A percentile compares a stretch with the other conserved stretches of the same genome.
Evolutionary conservation across 2,113 vertebrate species (phyloP).

Genomic region (Arothron firmamentum): DNA sequence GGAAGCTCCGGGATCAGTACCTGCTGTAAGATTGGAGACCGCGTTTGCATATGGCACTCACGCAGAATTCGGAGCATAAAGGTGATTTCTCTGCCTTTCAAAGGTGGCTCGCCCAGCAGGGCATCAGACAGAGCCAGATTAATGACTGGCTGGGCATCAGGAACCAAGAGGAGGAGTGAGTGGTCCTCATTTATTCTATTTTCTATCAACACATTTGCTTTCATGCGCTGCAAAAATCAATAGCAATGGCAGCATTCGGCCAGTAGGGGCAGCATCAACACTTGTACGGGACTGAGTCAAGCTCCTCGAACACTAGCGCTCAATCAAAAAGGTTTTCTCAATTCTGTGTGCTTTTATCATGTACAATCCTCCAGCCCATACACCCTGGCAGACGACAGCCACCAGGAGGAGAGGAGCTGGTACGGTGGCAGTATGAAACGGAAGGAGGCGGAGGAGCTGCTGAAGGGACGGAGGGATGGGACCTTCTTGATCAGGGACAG

Average conservation of each 20-base stretch:
- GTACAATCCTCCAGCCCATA: slow-evolving; percentile 67
- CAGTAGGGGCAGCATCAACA: too few species aligned
- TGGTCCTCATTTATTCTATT: slow-evolving; percentile 37
- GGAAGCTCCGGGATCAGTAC: slow-evolving; percentile 96
- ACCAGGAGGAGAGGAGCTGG: slow-evolving; percentile 91
- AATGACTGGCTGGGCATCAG: slow-evolving; percentile 88
- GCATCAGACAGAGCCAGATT: slow-evolving; percentile 88
- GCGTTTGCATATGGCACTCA: too few species aligned
- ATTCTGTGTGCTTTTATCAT: too few species aligned
- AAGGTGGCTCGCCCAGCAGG: slow-evolving; percentile 97
- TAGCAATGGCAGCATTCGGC: too few species aligned
- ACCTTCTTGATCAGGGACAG: slow-evolving; percentile 97
- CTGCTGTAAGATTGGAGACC: slow-evolving; percentile 80
- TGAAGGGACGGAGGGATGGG: slow-evolving; percentile 88
- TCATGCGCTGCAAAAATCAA: too few species aligned
- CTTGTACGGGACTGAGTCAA: background rate
- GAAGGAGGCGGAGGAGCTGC: slow-evolving; percentile 87
- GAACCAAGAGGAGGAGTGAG: slow-evolving; percentile 96
- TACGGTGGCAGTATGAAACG: slow-evolving; percentile 92
- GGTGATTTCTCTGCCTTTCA: slow-evolving; percentile 15
- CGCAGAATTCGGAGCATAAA: background rate
- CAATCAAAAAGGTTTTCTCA: background rate
- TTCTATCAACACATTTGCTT: too few species aligned
- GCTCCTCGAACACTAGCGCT: too few species aligned
- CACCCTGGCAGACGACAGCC: slow-evolving; percentile 86